These are phyloP conservation scores for Macrotis lagotis DNA, from an alignment of 2,113 vertebrate species.

Conservation along the genomic window DNA sequence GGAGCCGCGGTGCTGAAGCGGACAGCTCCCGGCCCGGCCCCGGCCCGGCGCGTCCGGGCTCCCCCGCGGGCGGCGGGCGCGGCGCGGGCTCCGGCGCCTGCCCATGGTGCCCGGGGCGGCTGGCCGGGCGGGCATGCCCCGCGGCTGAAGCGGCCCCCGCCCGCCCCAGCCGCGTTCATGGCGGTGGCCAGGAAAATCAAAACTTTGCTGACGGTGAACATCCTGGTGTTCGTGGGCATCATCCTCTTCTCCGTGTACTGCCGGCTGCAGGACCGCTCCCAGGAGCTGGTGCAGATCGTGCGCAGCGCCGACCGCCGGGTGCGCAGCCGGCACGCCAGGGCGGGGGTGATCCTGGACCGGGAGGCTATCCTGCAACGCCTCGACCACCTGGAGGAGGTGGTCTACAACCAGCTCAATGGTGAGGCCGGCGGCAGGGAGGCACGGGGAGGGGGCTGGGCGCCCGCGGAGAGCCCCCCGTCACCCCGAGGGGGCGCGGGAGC, in stretches of 20 bases:
- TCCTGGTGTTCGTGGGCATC: constrained; percentile 96
- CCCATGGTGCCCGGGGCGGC: constrained; percentile 33
- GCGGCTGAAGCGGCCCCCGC: constrained; percentile 60
- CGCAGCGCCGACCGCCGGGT: constrained; percentile 90
- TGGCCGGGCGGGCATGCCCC: constrained; percentile 51
- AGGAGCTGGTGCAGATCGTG: constrained; percentile 92
- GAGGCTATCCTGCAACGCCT: constrained; percentile 96
- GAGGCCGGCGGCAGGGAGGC: constrained; percentile 46
- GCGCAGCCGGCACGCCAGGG: constrained; percentile 90
- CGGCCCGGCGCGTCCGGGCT: not conserved
- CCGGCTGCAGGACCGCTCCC: constrained; percentile 95
- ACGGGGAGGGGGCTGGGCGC: accelerated
- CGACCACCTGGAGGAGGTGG: constrained; percentile 97
- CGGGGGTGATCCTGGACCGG: constrained; percentile 89
- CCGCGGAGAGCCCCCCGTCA: accelerated
- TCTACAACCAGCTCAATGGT: constrained; percentile 98
- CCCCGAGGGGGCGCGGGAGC: not conserved
- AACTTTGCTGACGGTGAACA: constrained; percentile 99
- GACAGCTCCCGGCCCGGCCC: constrained; percentile 64
- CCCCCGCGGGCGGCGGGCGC: not conserved
- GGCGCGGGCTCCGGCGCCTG: not conserved
- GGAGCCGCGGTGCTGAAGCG: constrained; percentile 75
- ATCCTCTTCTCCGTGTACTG: constrained; percentile 98
- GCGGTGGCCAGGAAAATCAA: constrained; percentile 98
- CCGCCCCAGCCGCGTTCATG: constrained; percentile 87